phyloP scores from a whole-genome alignment of 2,888 invertebrate species.

The Drosophila nr. perissopoda region DNA sequence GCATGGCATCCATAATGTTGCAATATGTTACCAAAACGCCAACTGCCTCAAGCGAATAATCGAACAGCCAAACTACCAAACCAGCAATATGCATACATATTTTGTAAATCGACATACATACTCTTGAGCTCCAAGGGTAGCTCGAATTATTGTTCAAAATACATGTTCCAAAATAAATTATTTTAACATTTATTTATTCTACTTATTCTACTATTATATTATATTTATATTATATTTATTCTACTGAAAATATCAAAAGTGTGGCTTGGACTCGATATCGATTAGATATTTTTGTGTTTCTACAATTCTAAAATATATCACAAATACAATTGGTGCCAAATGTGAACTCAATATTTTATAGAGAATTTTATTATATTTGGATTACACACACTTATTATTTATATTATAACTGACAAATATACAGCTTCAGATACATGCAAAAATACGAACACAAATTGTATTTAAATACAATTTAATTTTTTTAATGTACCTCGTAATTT shows the following conservation, averaged over 20 bases:
- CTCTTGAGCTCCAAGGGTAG: not conserved
- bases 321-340: not conserved
- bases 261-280: too few relatives aligned
- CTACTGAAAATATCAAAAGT: too few relatives aligned
- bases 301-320: not conserved
- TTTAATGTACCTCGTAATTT: not conserved
- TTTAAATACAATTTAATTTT: not conserved
- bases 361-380: not conserved
- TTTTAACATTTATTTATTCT: not conserved
- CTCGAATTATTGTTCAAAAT: too few relatives aligned
- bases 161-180: not conserved
- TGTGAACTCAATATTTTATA: not conserved
- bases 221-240: not conserved
- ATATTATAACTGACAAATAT: not conserved
- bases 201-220: not conserved
- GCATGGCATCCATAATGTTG: conserved; percentile 52
- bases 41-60: conserved; percentile 31
- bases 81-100: not conserved
- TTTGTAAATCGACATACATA: not conserved
- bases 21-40: conserved; percentile 58
- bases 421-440: not conserved
- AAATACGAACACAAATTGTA: not conserved
- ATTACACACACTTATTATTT: not conserved
- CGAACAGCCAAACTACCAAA: conserved; percentile 5
- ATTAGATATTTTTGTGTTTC: too few relatives aligned